phyloP scores from a whole-genome alignment of 92 coral and sea anemone species.

The Muricea muricata region DNA sequence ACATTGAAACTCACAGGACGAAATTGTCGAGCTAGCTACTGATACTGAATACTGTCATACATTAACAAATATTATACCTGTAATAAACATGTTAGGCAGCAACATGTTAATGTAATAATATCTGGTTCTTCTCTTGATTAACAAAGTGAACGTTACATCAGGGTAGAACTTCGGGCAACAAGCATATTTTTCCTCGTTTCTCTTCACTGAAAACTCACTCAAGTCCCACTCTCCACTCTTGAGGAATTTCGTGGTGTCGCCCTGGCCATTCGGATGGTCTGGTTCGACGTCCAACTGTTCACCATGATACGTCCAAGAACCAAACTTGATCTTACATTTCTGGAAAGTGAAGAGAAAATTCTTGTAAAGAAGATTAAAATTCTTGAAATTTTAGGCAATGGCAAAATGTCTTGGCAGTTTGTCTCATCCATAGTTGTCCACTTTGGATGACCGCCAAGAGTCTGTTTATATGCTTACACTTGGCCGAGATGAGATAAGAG shows the following conservation, averaged over 20 bases:
- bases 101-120: conserved; percentile 89
- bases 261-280: conserved; percentile 50
- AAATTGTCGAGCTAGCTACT: no score
- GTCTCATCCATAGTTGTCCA: no score
- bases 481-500: no score
- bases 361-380: background rate
- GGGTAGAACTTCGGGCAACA: conserved; percentile 87
- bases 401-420: background rate
- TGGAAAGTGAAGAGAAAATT: background rate
- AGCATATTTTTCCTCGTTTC: conserved; percentile 62
- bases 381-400: background rate
- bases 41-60: background rate
- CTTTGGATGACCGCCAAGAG: no score
- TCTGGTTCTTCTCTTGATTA: conserved; percentile 76
- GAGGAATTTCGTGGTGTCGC: conserved; percentile 67
- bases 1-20: no score
- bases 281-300: conserved; percentile 75
- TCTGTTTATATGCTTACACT: no score
- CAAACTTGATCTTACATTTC: conserved; percentile 84
- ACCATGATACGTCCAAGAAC: conserved; percentile 95
- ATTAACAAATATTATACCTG: conserved; percentile 62
- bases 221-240: conserved; percentile 95
- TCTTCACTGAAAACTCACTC: conserved; percentile 71
- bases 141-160: conserved; percentile 87
- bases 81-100: conserved; percentile 85